Percentiles rank a stretch among this genome's conserved stretches.
These are phyloP conservation scores for Sapajus apella DNA, from an alignment of 2,113 vertebrate species.

Conservation along the genomic window DNA sequence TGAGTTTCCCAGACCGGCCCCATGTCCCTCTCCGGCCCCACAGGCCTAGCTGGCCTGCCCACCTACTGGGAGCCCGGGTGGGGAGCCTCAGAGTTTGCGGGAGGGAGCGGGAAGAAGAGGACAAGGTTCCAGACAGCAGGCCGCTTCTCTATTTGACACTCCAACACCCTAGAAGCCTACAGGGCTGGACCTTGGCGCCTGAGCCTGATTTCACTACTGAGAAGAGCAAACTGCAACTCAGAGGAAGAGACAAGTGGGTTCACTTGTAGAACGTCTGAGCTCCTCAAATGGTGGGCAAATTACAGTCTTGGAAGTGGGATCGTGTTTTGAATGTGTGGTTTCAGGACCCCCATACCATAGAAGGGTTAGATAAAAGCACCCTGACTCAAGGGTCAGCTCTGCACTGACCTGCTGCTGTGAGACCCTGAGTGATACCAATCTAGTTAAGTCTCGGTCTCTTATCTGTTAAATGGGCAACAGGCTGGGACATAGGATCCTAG, in stretches of 20 bases:
- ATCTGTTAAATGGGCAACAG: not conserved
- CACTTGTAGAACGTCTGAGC: not conserved
- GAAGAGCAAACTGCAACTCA: not conserved
- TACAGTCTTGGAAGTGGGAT: not conserved
- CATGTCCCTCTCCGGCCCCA: not conserved
- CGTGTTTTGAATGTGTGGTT: not conserved
- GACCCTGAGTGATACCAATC: not conserved
- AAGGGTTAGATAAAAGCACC: not conserved
- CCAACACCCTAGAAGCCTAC: not conserved
- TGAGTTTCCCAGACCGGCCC: not conserved
- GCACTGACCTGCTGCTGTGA: not conserved
- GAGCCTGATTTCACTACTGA: not conserved
- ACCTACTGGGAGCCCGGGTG: not conserved
- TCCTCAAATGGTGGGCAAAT: not conserved
- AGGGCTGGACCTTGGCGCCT: not conserved
- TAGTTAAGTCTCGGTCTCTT: not conserved
- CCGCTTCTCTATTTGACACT: not conserved
- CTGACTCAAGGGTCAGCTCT: not conserved
- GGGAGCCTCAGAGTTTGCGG: not conserved
- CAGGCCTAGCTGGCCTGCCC: not conserved
- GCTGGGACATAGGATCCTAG: not conserved
- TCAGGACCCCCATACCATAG: not conserved
- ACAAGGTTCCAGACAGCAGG: not conserved
- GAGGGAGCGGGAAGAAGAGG: not conserved
- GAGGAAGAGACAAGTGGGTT: not conserved